phyloP scores from a whole-genome alignment of 1,140 invertebrate species.

The Leguminivora glycinivorella region DNA sequence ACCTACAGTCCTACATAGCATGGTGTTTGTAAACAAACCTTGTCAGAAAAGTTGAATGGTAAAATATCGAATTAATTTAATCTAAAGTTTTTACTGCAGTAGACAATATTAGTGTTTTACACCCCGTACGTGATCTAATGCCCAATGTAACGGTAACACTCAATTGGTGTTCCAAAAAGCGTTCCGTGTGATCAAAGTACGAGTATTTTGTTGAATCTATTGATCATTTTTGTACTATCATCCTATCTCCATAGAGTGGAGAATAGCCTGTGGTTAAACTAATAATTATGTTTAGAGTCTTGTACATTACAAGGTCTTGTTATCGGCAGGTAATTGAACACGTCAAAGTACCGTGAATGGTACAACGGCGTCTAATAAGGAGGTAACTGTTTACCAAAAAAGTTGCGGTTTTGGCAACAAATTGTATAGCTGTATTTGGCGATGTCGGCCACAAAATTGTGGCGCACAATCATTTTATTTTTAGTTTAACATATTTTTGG shows the following conservation, averaged over 20 bases:
- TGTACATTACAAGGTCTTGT: slow-evolving; percentile 42
- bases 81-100: not conserved
- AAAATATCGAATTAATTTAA: not conserved
- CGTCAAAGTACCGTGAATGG: slow-evolving; percentile 31
- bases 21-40: not conserved
- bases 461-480: not conserved
- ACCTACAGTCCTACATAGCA: too few relatives aligned
- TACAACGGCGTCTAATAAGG: slow-evolving; percentile 33
- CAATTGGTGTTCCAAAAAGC: slow-evolving; percentile 33
- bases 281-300: slow-evolving; percentile 27
- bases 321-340: slow-evolving; percentile 58
- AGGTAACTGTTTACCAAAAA: slow-evolving; percentile 36
- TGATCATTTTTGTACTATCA: not conserved
- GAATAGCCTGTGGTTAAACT: slow-evolving; percentile 4
- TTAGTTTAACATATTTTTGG: not conserved
- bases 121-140: slow-evolving; percentile 33
- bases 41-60: not conserved
- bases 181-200: slow-evolving; percentile 20
- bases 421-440: slow-evolving; percentile 27
- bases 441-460: not conserved
- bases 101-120: slow-evolving; percentile 32
- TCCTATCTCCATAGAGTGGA: not conserved
- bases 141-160: slow-evolving; percentile 36
- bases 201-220: not conserved
- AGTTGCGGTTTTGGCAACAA: slow-evolving; percentile 20